Base-by-base conservation (phyloP, 2,113 vertebrate genomes). In the Cygnus buccinator region DNA sequence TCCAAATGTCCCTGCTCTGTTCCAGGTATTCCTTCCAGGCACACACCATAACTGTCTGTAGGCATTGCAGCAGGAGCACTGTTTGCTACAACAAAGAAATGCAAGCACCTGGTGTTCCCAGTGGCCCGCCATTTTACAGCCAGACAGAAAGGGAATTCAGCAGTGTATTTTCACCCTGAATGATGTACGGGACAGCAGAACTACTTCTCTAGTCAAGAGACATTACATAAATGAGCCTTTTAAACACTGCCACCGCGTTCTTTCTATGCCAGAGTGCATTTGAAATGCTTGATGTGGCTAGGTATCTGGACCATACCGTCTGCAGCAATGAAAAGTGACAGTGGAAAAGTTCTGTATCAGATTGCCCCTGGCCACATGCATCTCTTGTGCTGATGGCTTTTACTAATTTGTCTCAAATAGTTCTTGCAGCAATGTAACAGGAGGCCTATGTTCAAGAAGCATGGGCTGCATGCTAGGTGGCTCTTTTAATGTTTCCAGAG, bases 401-500 rank as follows among this genome's bases (percentile, higher is more conserved):
- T 62, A 25, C 17, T 66, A 14, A 28, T 18, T 71, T 39, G 4
- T 35, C 41, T 68, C 26, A 28, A 4, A 13, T 21, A 16, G 25
- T 7, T 8, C 44, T 41, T 6, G 9, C n/a, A 37, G 50, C 11
- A 44, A 5, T 26, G n/a, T 16, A 5, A 37, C 5, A 33, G 31
- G n/a, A 75, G 65, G 15, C 29, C 46, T 59, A 23, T 21, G 15
- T 39, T 79, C 35, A 37, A 50, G 75, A 61, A 21, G 25, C 23
- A 20, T 3, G 11, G 0, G 2, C 65, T 84, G 28, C 19, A 8
- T 9, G 43, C 41, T 87, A 3, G 0, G 21, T 61, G 41, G 26
- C 15, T 77, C 26, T 91, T 82, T 10, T 13, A 37, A 4, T 19
- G 19, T n/a, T 78, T 68, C 84, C 59, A 54, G 22, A 84, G 55